Conservation (phyloP, 2,888 invertebrate species). For the Dasysyrphus albostriatus region DNA sequence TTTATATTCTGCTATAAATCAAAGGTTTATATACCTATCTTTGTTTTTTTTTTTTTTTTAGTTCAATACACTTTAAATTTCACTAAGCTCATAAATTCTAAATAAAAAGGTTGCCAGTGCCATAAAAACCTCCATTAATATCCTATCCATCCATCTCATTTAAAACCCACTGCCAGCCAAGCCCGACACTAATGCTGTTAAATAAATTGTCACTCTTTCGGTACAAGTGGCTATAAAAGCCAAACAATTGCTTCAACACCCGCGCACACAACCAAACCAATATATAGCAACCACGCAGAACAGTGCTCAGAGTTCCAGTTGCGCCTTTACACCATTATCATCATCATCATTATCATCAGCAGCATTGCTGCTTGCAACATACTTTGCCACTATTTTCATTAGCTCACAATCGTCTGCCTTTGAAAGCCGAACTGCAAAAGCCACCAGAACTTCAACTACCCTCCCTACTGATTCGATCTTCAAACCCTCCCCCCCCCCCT, state of each 20-base stretch:
- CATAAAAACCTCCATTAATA: slow-evolving; percentile 60
- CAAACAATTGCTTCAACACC: slow-evolving; percentile 53
- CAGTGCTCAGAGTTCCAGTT: neutral
- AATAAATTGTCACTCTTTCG: slow-evolving; percentile 67
- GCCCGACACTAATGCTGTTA: slow-evolving; percentile 65
- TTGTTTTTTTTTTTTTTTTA: neutral
- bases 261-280: neutral
- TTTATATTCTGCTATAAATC: neutral
- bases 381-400: slow-evolving; percentile 67
- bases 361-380: slow-evolving; percentile 49
- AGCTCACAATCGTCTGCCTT: slow-evolving; percentile 31
- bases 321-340: neutral
- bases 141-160: slow-evolving; percentile 52
- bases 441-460: neutral
- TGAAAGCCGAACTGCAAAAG: slow-evolving; percentile 22
- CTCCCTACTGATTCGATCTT: neutral
- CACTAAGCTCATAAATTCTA: neutral
- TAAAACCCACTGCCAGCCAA: slow-evolving; percentile 28
- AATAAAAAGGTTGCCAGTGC: slow-evolving; percentile 2
- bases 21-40: slow-evolving; percentile 1
- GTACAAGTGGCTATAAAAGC: slow-evolving; percentile 70
- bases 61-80: slow-evolving; percentile 29
- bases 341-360: slow-evolving; percentile 30
- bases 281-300: slow-evolving; percentile 5
- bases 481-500: no score